Conservation (phyloP, 2,797 vertebrate genomes). For the Danio aesculapii region DNA sequence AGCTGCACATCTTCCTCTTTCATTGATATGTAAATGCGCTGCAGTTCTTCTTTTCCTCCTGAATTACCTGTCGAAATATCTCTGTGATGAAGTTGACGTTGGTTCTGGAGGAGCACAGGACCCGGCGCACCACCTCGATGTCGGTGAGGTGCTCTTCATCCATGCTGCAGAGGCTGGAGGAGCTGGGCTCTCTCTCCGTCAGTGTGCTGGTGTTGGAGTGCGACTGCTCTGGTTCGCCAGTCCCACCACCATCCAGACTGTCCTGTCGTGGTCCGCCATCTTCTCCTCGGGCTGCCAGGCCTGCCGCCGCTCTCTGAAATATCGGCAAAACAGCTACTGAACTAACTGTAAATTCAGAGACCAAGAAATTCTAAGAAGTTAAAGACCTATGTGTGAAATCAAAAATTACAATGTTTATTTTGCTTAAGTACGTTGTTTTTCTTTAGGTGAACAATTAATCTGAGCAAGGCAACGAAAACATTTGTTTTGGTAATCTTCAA, state of each 20-base stretch:
- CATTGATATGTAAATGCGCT: neutral
- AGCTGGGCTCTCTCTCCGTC: conserved; percentile 97
- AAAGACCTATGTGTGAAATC: no score
- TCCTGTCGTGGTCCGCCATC: conserved; percentile 78
- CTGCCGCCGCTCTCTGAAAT: conserved; percentile 92
- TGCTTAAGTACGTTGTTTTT: no score
- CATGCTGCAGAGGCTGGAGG: conserved; percentile 97
- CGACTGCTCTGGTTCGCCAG: conserved; percentile 87
- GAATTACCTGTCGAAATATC: conserved; percentile 95
- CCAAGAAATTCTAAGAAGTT: no score
- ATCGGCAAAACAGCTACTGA: neutral
- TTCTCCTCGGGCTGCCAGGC: conserved; percentile 86
- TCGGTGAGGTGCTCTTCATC: conserved; percentile 95
- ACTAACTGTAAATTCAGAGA: no score
- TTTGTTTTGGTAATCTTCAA: no score
- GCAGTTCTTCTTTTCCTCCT: neutral
- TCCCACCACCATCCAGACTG: conserved; percentile 73
- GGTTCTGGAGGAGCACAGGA: conserved; percentile 92
- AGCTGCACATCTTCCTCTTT: conserved; percentile 1
- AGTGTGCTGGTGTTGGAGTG: conserved; percentile 98
- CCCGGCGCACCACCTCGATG: conserved; percentile 88
- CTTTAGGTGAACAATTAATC: no score
- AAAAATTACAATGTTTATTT: no score
- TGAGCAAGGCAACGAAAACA: no score
- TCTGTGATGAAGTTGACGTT: conserved; percentile 98